Evolutionary conservation across 2,888 invertebrate species (phyloP).

Genomic region (Himalopsyche tibetana): DNA sequence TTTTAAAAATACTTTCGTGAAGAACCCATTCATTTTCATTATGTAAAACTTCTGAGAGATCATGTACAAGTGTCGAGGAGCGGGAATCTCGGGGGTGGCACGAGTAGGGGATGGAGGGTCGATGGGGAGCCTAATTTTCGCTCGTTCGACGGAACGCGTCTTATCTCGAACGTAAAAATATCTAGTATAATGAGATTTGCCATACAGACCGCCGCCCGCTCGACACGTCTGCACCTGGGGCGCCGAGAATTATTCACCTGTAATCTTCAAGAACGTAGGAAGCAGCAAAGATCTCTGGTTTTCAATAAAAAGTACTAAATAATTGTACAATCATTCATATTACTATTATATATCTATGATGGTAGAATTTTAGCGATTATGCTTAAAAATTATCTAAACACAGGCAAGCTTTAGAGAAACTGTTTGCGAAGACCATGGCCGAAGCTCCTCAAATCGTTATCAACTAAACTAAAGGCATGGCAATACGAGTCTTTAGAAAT

Average conservation of each 20-base stretch:
- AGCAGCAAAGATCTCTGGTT: too few relatives aligned
- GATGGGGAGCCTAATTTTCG: slow-evolving; percentile 16
- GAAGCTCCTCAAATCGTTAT: too few relatives aligned
- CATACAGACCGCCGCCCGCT: slow-evolving; percentile 7
- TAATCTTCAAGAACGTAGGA: background rate
- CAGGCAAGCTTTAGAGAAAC: too few relatives aligned
- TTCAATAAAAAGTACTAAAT: too few relatives aligned
- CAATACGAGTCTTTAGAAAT: too few relatives aligned
- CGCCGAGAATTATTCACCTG: background rate
- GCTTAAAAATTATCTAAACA: too few relatives aligned
- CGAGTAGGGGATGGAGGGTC: background rate
- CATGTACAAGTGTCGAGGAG: slow-evolving; percentile 15
- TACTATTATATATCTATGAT: too few relatives aligned
- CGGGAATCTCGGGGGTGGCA: background rate
- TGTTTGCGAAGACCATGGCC: too few relatives aligned
- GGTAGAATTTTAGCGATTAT: too few relatives aligned
- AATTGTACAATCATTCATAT: too few relatives aligned
- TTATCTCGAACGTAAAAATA: slow-evolving; percentile 28
- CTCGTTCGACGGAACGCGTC: slow-evolving; percentile 22
- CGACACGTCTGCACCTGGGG: slow-evolving; percentile 14
- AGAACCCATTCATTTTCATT: slow-evolving; percentile 17
- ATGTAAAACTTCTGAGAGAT: slow-evolving; percentile 23
- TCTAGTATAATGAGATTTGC: slow-evolving; percentile 12
- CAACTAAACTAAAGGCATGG: too few relatives aligned
- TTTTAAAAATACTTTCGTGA: background rate